Conservation (phyloP, 2,888 invertebrate genomes). For the Melinopterus prodromus region DNA sequence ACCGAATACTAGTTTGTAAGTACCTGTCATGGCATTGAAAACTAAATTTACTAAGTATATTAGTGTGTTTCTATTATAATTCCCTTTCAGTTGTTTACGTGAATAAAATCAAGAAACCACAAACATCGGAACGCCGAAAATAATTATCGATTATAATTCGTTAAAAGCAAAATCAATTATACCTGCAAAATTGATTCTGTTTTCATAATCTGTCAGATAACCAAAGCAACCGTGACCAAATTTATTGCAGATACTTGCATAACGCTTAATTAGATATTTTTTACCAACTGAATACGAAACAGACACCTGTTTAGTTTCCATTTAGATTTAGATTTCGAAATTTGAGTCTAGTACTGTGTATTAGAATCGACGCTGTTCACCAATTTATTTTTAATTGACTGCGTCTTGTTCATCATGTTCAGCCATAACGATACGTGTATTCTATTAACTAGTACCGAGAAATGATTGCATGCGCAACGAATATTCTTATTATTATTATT, state of each 20-base stretch:
- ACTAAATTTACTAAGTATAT: no score
- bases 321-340: background rate
- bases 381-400: background rate
- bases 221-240: background rate
- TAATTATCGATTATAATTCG: background rate
- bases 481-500: background rate
- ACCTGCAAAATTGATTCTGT: background rate
- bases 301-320: background rate
- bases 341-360: background rate
- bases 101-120: background rate
- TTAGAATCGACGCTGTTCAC: background rate
- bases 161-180: background rate
- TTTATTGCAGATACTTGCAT: background rate
- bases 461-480: background rate
- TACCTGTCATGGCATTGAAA: no score
- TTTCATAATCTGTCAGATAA: background rate
- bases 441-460: background rate
- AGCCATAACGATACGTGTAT: background rate
- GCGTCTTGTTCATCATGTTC: background rate
- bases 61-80: no score
- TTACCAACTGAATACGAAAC: background rate
- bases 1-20: no score
- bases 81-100: no score
- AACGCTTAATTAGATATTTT: background rate
- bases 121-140: background rate